These are phyloP conservation scores for Neosalanx taihuensis DNA, from an alignment of 2,797 vertebrate genomes.

Conservation along the genomic window DNA sequence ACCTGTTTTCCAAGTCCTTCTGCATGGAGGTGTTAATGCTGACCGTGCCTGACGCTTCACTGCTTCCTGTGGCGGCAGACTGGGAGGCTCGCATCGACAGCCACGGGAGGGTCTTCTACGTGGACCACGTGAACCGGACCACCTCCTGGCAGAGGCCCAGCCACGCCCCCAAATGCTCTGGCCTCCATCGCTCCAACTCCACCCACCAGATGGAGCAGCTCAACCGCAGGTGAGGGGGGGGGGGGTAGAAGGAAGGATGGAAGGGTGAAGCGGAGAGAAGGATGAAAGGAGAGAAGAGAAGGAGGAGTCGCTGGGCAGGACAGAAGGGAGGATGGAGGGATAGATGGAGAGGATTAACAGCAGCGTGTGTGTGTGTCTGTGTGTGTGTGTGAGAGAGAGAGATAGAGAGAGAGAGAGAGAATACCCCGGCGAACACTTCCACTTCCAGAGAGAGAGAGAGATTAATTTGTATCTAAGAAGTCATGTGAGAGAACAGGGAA, in stretches of 20 bases:
- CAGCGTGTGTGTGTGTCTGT: too few species aligned
- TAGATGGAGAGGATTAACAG: too few species aligned
- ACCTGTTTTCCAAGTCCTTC: too few species aligned
- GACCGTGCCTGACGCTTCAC: too few species aligned
- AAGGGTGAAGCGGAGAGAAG: neutral
- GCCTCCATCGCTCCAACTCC: constrained; percentile 87
- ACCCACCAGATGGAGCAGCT: constrained; percentile 98
- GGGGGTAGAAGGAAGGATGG: neutral
- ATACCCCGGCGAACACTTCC: too few species aligned
- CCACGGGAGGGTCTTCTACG: constrained; percentile 94
- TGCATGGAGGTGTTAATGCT: too few species aligned
- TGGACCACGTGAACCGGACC: constrained; percentile 93
- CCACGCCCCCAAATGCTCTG: constrained; percentile 76
- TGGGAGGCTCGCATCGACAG: constrained; percentile 98
- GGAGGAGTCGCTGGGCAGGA: neutral
- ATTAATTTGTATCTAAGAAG: neutral
- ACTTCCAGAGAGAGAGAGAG: neutral
- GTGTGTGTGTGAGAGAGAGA: too few species aligned
- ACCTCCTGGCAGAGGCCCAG: constrained; percentile 96
- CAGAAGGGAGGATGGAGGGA: too few species aligned
- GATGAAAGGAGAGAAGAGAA: neutral
- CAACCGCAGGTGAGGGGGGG: constrained; percentile 82
- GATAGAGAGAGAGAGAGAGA: too few species aligned
- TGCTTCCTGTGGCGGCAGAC: constrained; percentile 66
- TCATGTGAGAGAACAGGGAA: neutral